phyloP scores from a whole-genome alignment of 2,113 vertebrate genomes.

The Cathartes aura region DNA sequence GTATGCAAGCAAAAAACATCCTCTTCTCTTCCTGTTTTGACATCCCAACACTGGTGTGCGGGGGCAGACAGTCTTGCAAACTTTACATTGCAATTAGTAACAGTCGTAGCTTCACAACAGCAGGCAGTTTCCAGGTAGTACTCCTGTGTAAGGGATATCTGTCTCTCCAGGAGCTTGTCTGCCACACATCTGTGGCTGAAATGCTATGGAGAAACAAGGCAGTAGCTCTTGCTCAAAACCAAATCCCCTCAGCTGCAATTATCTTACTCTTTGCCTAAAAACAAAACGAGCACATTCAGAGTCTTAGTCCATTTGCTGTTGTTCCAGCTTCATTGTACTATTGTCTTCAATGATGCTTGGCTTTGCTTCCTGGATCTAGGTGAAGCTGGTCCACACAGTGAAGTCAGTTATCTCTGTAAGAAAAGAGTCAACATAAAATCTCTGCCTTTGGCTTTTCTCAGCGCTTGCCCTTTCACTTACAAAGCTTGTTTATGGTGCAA shows the following conservation, averaged over 20 bases:
- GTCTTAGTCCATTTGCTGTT: background rate
- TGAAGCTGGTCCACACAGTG: background rate
- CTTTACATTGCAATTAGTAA: background rate
- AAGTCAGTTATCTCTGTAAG: conserved; percentile 41
- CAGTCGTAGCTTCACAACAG: background rate
- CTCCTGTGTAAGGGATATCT: background rate
- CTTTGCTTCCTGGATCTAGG: conserved; percentile 47
- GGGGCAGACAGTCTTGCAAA: background rate
- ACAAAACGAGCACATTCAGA: background rate
- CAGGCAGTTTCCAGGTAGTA: background rate
- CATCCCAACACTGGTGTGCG: accelerated
- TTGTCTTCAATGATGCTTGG: background rate
- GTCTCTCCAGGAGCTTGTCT: background rate
- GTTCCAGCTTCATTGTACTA: background rate
- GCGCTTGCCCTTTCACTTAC: conserved; percentile 72
- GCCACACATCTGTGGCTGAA: background rate
- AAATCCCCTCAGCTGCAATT: background rate
- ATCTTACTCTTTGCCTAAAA: background rate
- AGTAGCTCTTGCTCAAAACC: background rate
- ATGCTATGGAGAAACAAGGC: background rate
- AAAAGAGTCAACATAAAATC: conserved; percentile 55
- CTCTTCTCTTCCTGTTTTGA: background rate
- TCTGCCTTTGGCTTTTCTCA: conserved; percentile 71
- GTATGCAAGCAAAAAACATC: background rate
- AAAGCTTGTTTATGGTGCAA: conserved; percentile 73